Conservation (phyloP, 1,140 invertebrate species). For the Panonychus citri region DNA sequence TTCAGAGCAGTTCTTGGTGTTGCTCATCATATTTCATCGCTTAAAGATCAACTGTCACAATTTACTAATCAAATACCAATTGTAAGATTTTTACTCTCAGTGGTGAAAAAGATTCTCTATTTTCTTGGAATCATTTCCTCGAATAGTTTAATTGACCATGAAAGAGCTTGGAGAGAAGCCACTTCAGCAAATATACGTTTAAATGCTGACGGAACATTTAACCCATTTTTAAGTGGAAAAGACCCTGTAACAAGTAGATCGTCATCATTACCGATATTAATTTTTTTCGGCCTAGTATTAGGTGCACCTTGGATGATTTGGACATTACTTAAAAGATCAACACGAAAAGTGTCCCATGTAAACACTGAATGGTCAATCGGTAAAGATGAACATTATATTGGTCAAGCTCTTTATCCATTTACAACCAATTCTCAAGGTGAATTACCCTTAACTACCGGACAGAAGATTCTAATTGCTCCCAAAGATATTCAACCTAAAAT, state of each 20-base stretch:
- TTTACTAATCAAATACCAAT: neutral
- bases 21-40: slow-evolving; percentile 31
- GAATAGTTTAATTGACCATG: neutral
- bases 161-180: neutral
- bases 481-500: slow-evolving; percentile 23
- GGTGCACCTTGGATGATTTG: slow-evolving; percentile 77
- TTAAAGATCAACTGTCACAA: neutral
- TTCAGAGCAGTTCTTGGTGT: slow-evolving; percentile 83
- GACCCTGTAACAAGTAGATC: neutral
- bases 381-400: slow-evolving; percentile 38
- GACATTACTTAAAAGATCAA: neutral
- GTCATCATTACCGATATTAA: slow-evolving; percentile 24
- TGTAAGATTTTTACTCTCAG: neutral
- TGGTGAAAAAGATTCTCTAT: neutral
- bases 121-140: neutral
- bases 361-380: slow-evolving; percentile 34
- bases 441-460: slow-evolving; percentile 45
- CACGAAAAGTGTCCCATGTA: neutral
- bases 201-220: neutral
- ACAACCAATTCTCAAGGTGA: slow-evolving; percentile 38
- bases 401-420: slow-evolving; percentile 51
- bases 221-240: neutral
- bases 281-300: slow-evolving; percentile 64
- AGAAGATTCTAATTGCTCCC: slow-evolving; percentile 55
- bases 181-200: neutral